Evolutionary conservation across 2,797 vertebrate species (phyloP), one percentile per base, ranked within the genome.

Genomic region (Crax fasciolata): DNA sequence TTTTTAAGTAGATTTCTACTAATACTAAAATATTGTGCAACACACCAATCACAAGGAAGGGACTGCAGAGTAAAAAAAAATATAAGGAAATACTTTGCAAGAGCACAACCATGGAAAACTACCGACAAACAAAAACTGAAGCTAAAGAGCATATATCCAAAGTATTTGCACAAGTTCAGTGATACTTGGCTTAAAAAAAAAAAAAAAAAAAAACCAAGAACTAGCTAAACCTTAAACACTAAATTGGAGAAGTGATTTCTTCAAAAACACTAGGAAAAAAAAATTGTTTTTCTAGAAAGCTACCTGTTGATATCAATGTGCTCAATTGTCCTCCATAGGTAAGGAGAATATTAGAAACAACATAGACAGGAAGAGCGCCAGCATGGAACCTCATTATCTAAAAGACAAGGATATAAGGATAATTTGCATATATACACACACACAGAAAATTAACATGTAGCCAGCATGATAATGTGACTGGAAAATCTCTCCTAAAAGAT

Each of bases 371-470:
- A 89, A 99, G 98, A 55, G 98, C 95, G 3, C 98, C 98, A 24
- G 98, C 98, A 93, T 99, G 99, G 97, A 99, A 99, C 90, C 99
- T 97, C 87, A 99, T 96, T n/a, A 99, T 95, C 99, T 99, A 94
- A 92, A 97, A 97, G 76, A 93, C 7, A 97, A 71, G 41, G 38
- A 92, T 68, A 35, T 25, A 82, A 59, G 12, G 16, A 20, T 9
- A 72, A 41, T 6, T 83, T 59, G 59, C 3, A 59, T 28, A n/a
- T 17, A 72, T 1, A 13, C 9, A 51, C 8, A 71, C 10, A 46
- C 5, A 67, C 23, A 23, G 70, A 86, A 63, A 35, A 77, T 25
- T 48, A 68, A 21, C n/a, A 68, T 7, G 3, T 86, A 72, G 38
- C 4, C 62, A 87, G 14, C 38, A 90, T 17, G 8, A 74, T 18